Evolutionary conservation across 2,113 vertebrate species (phyloP).

Genomic region (Neoarius graeffei): DNA sequence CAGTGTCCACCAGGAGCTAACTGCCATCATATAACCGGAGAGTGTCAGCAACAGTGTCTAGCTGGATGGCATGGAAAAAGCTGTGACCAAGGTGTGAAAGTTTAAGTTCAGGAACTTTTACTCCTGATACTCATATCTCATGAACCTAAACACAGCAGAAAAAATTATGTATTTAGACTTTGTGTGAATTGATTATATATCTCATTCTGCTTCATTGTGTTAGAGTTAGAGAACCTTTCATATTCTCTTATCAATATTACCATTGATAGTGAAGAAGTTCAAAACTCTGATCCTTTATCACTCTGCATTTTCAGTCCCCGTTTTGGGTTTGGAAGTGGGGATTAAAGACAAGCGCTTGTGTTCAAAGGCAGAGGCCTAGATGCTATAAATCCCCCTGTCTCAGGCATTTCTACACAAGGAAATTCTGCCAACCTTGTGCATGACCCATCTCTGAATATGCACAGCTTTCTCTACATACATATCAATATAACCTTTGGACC

Average conservation of each 20-base stretch:
- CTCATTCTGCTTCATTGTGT: not conserved
- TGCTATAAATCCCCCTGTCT: not conserved
- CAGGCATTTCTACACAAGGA: not conserved
- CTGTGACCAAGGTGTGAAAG: conserved; percentile 80
- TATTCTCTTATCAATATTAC: not conserved
- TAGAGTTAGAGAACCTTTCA: not conserved
- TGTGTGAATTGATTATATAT: conserved; percentile 22
- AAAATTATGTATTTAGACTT: not conserved
- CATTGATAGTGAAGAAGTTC: not conserved
- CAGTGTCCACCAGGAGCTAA: conserved; percentile 70
- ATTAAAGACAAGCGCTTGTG: not conserved
- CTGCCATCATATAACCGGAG: conserved; percentile 81
- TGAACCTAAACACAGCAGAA: not conserved
- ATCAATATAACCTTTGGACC: not conserved
- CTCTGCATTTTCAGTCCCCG: not conserved
- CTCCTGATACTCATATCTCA: not conserved
- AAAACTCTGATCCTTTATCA: not conserved
- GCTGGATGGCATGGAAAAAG: conserved; percentile 74
- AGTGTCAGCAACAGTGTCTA: conserved; percentile 79
- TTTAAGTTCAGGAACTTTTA: not conserved
- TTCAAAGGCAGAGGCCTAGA: not conserved
- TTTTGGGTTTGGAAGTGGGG: not conserved
- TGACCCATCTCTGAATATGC: not conserved
- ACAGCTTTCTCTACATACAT: not conserved
- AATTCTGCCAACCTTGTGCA: not conserved